A percentile compares a stretch with the other conserved stretches of the same genome.
Evolutionary conservation across 1,140 invertebrate species (phyloP).

Genomic region (Bombus superbus): DNA sequence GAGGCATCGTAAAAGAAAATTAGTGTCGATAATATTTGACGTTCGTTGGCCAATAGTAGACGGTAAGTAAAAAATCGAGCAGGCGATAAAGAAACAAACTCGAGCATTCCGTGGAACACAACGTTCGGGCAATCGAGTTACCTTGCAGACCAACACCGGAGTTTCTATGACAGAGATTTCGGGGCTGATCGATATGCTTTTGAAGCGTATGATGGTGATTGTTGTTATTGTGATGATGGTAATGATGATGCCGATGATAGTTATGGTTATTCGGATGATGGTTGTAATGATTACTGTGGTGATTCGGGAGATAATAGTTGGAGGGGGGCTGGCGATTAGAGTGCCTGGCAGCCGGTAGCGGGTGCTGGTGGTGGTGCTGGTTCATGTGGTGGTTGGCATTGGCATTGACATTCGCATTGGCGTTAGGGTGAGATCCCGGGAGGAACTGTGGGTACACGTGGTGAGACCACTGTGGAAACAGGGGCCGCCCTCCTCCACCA

Average conservation of each 20-base stretch:
- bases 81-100: constrained; percentile 52
- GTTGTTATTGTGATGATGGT: constrained; percentile 82
- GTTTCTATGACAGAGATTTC: constrained; percentile 85
- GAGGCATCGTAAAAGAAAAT: background rate
- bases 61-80: constrained; percentile 37
- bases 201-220: constrained; percentile 83
- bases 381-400: constrained; percentile 82
- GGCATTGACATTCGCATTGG: constrained; percentile 84
- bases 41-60: background rate
- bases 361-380: constrained; percentile 84
- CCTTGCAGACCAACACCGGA: constrained; percentile 86
- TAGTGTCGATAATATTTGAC: background rate
- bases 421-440: constrained; percentile 91
- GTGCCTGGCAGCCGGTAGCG: constrained; percentile 81
- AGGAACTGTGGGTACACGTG: constrained; percentile 96
- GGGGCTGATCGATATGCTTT: constrained; percentile 85
- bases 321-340: constrained; percentile 79
- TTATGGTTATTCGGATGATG: constrained; percentile 81
- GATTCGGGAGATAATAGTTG: constrained; percentile 81
- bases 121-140: constrained; percentile 79
- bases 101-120: constrained; percentile 64
- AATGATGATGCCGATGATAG: constrained; percentile 81
- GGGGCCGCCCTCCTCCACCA: constrained; percentile 86
- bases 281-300: constrained; percentile 82
- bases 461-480: constrained; percentile 96